phyloP scores from a whole-genome alignment of 2,797 vertebrate genomes.

The Mormyrops boulengeri region DNA sequence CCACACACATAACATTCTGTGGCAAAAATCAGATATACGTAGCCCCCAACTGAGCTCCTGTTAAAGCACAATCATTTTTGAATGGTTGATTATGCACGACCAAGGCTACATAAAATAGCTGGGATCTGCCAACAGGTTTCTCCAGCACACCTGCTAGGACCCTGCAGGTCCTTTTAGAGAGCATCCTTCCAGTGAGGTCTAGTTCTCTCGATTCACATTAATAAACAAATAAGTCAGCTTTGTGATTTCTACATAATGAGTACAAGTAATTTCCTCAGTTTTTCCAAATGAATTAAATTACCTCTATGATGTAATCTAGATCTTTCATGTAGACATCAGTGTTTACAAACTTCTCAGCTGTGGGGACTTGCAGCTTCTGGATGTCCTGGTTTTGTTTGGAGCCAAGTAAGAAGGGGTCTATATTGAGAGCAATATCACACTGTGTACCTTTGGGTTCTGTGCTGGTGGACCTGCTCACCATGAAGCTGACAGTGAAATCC shows the following conservation, averaged over 20 bases:
- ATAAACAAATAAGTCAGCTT: neutral
- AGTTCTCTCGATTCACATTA: neutral
- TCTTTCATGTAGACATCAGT: constrained; percentile 57
- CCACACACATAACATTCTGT: neutral
- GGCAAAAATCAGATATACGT: neutral
- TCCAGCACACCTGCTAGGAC: neutral
- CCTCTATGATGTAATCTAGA: constrained; percentile 51
- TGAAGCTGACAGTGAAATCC: constrained; percentile 22
- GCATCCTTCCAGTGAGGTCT: neutral
- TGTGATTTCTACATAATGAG: neutral
- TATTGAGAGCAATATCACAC: constrained; percentile 19
- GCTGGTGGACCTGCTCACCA: constrained; percentile 14
- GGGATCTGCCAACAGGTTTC: neutral
- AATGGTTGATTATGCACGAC: neutral
- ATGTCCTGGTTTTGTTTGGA: constrained; percentile 23
- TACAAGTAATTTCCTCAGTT: neutral
- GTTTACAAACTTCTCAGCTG: constrained; percentile 42
- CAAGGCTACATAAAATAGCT: neutral
- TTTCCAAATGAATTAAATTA: constrained; percentile 25
- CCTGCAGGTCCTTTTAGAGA: neutral
- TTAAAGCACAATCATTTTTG: neutral
- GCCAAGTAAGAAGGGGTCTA: neutral
- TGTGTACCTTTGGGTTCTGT: constrained; percentile 9
- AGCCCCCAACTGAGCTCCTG: neutral
- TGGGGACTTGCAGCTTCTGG: constrained; percentile 39